Evolutionary conservation across 2,888 invertebrate species (phyloP).

Genomic region (Leptinotarsa peninsularis): DNA sequence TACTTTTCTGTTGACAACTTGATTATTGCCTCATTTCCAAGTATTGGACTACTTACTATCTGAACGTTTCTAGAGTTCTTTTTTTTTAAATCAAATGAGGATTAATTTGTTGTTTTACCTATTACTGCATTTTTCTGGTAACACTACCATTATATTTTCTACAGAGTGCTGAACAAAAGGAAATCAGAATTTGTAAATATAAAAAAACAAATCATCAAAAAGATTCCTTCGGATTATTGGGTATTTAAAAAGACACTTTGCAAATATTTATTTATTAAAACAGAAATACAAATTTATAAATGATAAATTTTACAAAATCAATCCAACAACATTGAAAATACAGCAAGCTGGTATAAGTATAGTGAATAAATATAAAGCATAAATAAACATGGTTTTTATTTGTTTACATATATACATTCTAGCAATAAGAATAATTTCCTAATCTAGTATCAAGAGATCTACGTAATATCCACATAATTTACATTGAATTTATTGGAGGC

Average conservation of each 20-base stretch:
- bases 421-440: conserved; percentile 54
- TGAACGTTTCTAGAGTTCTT: no score
- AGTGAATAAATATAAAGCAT: conserved; percentile 58
- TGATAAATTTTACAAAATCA: conserved; percentile 57
- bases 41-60: no score
- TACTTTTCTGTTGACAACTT: no score
- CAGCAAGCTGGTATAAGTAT: conserved; percentile 55
- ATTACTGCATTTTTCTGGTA: no score
- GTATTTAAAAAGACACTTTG: conserved; percentile 30
- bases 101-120: no score
- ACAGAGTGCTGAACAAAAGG: no score
- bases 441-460: conserved; percentile 59
- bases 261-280: conserved; percentile 57
- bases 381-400: conserved; percentile 52
- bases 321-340: conserved; percentile 59
- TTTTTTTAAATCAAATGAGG: no score
- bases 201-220: no score
- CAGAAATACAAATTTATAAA: conserved; percentile 59
- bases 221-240: no score
- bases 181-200: no score
- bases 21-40: no score
- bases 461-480: conserved; percentile 67
- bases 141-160: no score
- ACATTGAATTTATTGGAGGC: conserved; percentile 65
- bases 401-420: conserved; percentile 58